phyloP scores from a whole-genome alignment of 2,797 vertebrate species.

The Artibeus lituratus region DNA sequence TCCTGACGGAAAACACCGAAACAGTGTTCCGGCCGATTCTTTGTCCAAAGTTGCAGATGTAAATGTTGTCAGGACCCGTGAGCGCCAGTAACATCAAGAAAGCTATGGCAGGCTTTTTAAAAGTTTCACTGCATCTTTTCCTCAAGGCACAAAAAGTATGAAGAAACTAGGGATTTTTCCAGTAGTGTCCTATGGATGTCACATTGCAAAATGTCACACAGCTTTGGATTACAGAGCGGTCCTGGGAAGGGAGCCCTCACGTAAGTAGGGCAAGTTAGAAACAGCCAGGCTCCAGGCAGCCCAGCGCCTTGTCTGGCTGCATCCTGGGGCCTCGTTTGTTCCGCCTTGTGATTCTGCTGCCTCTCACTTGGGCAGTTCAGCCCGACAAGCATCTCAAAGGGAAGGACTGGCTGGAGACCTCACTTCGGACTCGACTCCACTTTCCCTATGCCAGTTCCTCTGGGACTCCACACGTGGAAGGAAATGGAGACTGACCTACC shows the following conservation, averaged over 20 bases:
- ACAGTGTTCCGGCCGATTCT: slow-evolving; percentile 77
- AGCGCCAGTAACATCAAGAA: neutral
- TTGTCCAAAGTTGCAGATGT: slow-evolving; percentile 62
- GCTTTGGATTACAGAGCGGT: neutral
- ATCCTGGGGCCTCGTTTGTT: neutral
- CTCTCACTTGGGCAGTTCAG: neutral
- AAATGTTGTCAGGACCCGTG: neutral
- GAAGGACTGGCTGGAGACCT: neutral
- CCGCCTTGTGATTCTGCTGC: neutral
- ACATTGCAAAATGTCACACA: neutral
- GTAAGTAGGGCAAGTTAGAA: slow-evolving; percentile 69
- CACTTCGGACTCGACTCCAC: neutral
- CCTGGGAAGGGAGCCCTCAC: neutral
- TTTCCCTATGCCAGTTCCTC: neutral
- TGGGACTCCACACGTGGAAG: accelerated
- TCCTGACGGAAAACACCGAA: slow-evolving; percentile 78
- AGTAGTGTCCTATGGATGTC: neutral
- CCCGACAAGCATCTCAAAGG: neutral
- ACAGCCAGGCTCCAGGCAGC: slow-evolving; percentile 20
- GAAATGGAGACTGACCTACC: neutral
- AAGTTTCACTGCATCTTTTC: neutral
- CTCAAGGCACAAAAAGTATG: neutral
- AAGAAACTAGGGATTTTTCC: neutral
- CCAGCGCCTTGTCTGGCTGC: neutral
- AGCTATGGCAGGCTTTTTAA: accelerated